These are phyloP conservation scores for Drosophila austrosaltans DNA, from an alignment of 2,888 invertebrate species.

Conservation along the genomic window DNA sequence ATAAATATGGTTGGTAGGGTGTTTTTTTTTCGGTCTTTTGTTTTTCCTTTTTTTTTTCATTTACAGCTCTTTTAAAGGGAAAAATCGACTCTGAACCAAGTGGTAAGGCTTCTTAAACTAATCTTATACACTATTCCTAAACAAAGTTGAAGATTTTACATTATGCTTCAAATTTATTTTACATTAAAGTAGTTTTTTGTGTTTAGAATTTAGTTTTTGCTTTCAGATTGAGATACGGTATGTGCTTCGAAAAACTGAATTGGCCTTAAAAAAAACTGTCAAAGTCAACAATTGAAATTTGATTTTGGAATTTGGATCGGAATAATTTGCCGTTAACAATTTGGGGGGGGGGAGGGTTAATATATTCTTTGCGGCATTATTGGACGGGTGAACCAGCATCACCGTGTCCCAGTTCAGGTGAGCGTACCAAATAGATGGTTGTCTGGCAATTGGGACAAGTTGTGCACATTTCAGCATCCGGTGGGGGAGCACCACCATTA, in stretches of 20 bases:
- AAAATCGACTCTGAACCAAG: not conserved
- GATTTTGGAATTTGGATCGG: not conserved
- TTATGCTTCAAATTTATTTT: not conserved
- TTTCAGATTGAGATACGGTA: not conserved
- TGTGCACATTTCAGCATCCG: conserved; percentile 80
- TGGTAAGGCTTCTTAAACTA: not conserved
- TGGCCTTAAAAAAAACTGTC: not conserved
- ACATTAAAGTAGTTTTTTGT: not conserved
- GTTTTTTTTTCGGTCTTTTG: not conserved
- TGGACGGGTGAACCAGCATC: conserved; percentile 54
- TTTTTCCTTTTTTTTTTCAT: not conserved
- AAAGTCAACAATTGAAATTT: not conserved
- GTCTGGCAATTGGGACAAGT: conserved; percentile 82
- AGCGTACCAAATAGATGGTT: conserved; percentile 80
- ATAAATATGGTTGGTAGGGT: conserved; percentile 9
- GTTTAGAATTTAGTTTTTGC: conserved; percentile 3
- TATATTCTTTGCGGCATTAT: conserved; percentile 15
- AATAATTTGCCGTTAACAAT: not conserved
- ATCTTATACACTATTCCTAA: too few relatives aligned
- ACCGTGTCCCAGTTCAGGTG: conserved; percentile 65
- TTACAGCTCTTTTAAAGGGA: not conserved
- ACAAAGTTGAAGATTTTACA: too few relatives aligned
- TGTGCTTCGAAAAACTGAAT: not conserved
- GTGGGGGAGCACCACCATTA: conserved; percentile 39
- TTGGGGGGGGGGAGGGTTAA: too few relatives aligned